Percentiles rank a stretch among this genome's conserved stretches.
Conservation (phyloP, 64 coral and sea anemone genomes). For the Stichodactyla mertensii region DNA sequence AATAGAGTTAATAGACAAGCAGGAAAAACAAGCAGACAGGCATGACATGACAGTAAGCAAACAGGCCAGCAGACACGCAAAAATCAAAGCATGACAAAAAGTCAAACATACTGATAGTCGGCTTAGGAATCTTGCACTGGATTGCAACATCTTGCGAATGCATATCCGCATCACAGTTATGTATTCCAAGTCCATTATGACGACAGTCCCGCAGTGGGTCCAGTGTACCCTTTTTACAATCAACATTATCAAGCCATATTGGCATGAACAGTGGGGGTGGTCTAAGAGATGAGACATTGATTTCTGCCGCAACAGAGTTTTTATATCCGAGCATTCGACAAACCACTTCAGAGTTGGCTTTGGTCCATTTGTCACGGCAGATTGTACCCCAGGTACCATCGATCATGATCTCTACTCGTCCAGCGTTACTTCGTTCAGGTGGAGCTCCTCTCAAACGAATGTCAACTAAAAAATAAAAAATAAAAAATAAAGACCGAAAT, state of each 20-base stretch:
- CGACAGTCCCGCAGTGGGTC: not conserved
- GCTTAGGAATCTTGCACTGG: not conserved
- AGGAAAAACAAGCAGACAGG: not conserved
- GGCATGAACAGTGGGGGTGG: not conserved
- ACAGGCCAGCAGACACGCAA: not conserved
- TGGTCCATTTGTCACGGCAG: not conserved
- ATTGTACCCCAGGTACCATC: not conserved
- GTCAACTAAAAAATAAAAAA: not conserved
- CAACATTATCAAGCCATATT: slow-evolving; percentile 15
- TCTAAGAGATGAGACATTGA: not conserved
- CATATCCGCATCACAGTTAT: not conserved
- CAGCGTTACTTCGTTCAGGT: not conserved
- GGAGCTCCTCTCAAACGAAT: not conserved
- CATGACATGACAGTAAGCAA: not conserved
- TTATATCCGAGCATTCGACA: not conserved
- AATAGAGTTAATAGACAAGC: not conserved
- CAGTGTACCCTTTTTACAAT: not conserved
- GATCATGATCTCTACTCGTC: not conserved
- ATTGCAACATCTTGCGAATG: slow-evolving; percentile 8
- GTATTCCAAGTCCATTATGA: not conserved
- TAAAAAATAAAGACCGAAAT: not conserved
- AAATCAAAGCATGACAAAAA: not conserved
- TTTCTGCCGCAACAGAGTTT: not conserved
- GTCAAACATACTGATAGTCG: not conserved
- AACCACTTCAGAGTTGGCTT: not conserved